Evolutionary conservation across 2,113 vertebrate species (phyloP).

Genomic region (Malurus cyaneus): DNA sequence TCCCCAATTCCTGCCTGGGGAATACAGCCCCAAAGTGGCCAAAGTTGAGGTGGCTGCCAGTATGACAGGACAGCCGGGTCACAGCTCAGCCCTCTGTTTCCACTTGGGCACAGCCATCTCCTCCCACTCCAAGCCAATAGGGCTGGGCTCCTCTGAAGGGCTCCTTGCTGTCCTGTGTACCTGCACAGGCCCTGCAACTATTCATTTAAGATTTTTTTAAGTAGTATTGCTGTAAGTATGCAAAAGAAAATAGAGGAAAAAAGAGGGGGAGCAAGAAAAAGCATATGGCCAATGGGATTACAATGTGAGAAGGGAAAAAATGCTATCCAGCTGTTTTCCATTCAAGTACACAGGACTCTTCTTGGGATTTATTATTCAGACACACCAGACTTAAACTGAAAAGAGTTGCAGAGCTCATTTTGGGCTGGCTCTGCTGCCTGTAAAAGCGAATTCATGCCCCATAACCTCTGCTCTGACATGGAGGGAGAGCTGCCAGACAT

Average conservation of each 20-base stretch:
- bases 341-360: not conserved
- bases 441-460: not conserved
- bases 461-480: accelerated
- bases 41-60: accelerated
- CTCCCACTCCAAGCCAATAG: not conserved
- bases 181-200: not conserved
- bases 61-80: not conserved
- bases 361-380: not conserved
- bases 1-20: not conserved
- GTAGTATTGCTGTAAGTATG: not conserved
- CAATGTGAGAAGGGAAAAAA: not conserved
- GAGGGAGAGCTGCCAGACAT: not conserved
- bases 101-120: not conserved
- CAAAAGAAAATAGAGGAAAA: not conserved
- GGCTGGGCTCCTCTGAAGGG: not conserved
- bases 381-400: not conserved
- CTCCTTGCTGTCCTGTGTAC: not conserved
- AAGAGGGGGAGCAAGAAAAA: not conserved
- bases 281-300: not conserved
- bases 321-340: not conserved
- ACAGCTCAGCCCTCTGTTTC: not conserved
- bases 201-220: not conserved
- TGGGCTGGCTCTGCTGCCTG: not conserved
- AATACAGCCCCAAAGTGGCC: not conserved
- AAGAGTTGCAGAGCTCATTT: not conserved